These are phyloP conservation scores for Anolis sagrei DNA, from an alignment of 2,113 vertebrate species.

Conservation along the genomic window DNA sequence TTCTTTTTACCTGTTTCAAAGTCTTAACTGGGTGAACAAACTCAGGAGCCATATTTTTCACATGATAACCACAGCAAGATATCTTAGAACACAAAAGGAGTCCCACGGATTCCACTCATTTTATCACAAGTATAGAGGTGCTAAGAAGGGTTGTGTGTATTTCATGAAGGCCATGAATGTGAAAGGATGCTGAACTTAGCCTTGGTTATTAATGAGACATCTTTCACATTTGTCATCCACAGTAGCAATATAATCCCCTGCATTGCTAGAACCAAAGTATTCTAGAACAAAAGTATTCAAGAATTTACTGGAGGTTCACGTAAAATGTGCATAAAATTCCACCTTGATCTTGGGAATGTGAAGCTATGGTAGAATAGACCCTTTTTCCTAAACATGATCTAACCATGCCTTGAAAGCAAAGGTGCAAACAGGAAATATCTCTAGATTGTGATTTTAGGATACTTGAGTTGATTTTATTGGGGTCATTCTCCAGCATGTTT, in stretches of 20 bases:
- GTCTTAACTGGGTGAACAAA: slow-evolving; percentile 14
- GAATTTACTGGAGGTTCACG: too few species aligned
- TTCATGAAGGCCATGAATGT: slow-evolving; percentile 16
- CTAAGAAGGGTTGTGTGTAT: background rate
- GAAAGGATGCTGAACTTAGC: slow-evolving; percentile 21
- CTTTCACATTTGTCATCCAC: background rate
- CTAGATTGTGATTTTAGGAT: slow-evolving; percentile 1
- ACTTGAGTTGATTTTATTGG: background rate
- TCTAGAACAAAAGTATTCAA: too few species aligned
- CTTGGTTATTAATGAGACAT: background rate
- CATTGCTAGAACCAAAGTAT: too few species aligned
- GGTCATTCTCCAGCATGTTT: background rate
- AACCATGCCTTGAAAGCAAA: background rate
- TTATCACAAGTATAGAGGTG: slow-evolving; percentile 37
- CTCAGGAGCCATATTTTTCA: slow-evolving; percentile 13
- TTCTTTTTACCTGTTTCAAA: background rate
- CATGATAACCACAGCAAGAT: background rate
- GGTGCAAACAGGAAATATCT: background rate
- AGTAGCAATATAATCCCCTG: too few species aligned
- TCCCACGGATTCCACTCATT: slow-evolving; percentile 39
- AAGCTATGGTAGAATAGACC: background rate
- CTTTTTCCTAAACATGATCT: background rate
- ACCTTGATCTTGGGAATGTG: background rate
- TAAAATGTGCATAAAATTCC: background rate
- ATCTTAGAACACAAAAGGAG: slow-evolving; percentile 45